These are phyloP conservation scores for Globia sparganii DNA, from an alignment of 2,888 invertebrate species.

Conservation along the genomic window DNA sequence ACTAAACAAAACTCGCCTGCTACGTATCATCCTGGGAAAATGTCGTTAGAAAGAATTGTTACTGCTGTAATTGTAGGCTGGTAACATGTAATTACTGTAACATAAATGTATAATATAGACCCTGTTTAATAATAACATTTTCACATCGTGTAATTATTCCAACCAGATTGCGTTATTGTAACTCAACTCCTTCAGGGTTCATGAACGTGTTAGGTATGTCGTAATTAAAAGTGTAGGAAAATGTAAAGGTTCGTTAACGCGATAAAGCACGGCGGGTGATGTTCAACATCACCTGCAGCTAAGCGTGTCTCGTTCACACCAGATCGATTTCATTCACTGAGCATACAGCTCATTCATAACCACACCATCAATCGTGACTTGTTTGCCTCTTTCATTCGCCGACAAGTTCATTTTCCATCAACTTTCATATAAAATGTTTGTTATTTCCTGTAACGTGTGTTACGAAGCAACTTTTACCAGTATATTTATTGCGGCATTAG, in stretches of 20 bases:
- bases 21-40: slow-evolving; percentile 39
- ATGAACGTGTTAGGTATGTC: slow-evolving; percentile 31
- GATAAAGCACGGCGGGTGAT: slow-evolving; percentile 51
- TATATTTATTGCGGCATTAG: slow-evolving; percentile 57
- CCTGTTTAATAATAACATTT: slow-evolving; percentile 21
- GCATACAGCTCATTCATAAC: slow-evolving; percentile 61
- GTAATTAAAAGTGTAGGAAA: slow-evolving; percentile 54
- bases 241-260: slow-evolving; percentile 50
- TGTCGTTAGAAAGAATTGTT: slow-evolving; percentile 48
- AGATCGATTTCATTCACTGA: slow-evolving; percentile 61
- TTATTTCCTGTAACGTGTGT: slow-evolving; percentile 27
- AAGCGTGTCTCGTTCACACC: slow-evolving; percentile 42
- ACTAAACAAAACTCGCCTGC: slow-evolving; percentile 18
- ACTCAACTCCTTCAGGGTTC: slow-evolving; percentile 43
- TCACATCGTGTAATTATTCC: slow-evolving; percentile 47
- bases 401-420: slow-evolving; percentile 48
- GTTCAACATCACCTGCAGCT: slow-evolving; percentile 44
- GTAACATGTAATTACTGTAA: slow-evolving; percentile 34
- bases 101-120: slow-evolving; percentile 19
- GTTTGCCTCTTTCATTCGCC: slow-evolving; percentile 39
- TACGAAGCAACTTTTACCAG: slow-evolving; percentile 37
- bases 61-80: slow-evolving; percentile 45
- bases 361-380: slow-evolving; percentile 62
- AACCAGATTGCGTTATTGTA: slow-evolving; percentile 49
- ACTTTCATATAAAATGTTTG: slow-evolving; percentile 37